These are phyloP conservation scores for Palloptera scutellata DNA, from an alignment of 2,888 invertebrate species.

Conservation along the genomic window DNA sequence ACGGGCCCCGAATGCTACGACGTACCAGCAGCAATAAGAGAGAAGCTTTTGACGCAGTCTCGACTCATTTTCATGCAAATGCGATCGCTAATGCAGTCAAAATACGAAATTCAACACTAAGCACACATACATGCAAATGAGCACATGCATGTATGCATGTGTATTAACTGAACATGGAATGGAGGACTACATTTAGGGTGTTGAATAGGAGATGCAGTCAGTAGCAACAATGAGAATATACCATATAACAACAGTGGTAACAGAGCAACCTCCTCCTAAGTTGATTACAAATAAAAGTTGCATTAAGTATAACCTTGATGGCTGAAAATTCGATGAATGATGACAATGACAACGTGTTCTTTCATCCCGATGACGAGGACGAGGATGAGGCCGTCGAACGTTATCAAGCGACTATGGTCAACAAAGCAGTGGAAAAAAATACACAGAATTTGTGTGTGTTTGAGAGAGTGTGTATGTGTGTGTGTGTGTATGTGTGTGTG, in stretches of 20 bases:
- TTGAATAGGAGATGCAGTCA: background rate
- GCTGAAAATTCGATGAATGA: background rate
- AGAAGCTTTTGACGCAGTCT: conserved; percentile 31
- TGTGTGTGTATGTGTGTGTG: conserved; percentile 3
- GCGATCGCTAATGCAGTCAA: conserved; percentile 14
- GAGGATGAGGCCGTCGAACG: too few species aligned
- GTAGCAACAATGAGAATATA: background rate
- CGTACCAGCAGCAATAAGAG: background rate
- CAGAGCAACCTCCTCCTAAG: conserved; percentile 27
- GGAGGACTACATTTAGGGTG: background rate
- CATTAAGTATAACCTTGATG: conserved; percentile 39
- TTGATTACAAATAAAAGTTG: conserved; percentile 42
- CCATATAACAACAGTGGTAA: background rate
- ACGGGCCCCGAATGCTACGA: background rate
- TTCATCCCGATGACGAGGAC: too few species aligned
- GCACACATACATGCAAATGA: background rate
- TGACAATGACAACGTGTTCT: too few species aligned
- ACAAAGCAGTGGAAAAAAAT: too few species aligned
- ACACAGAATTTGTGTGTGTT: conserved; percentile 1
- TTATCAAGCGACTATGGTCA: too few species aligned
- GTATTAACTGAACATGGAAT: too few species aligned
- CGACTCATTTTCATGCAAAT: conserved; percentile 24
- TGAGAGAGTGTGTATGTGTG: conserved; percentile 6
- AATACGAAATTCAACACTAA: conserved; percentile 23
- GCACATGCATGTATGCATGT: background rate